Conservation (phyloP, 2,113 vertebrate genomes). For the Cervus canadensis region DNA sequence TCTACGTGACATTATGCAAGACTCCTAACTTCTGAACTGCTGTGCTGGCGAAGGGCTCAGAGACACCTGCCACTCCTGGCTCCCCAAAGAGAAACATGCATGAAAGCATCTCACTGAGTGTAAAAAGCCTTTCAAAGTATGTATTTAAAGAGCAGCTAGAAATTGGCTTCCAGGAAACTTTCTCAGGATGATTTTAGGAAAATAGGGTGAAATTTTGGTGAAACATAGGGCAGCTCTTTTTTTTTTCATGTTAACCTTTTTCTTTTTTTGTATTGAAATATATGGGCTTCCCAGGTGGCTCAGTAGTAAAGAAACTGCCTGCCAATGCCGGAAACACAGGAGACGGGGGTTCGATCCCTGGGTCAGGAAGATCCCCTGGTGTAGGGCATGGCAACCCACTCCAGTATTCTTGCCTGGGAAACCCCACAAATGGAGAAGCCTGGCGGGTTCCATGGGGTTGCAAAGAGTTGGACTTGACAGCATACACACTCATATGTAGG, state of each 20-base stretch:
- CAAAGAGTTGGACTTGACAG: neutral
- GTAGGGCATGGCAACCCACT: neutral
- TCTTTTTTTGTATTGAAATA: neutral
- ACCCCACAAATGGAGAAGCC: neutral
- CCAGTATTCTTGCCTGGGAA: neutral
- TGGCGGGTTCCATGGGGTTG: neutral
- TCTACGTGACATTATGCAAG: neutral
- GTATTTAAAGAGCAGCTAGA: neutral
- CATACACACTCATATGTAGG: neutral
- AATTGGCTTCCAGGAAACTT: neutral
- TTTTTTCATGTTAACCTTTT: neutral
- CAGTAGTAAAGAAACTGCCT: neutral
- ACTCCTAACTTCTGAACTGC: neutral
- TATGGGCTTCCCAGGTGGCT: neutral
- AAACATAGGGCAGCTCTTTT: neutral
- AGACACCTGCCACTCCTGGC: neutral
- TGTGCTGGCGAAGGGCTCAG: neutral
- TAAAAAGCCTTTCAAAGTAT: neutral
- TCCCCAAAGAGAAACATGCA: neutral
- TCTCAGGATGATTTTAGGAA: neutral
- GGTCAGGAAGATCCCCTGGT: neutral
- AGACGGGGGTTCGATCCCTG: accelerated
- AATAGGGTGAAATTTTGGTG: neutral
- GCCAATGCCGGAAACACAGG: neutral
- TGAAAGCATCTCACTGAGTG: neutral